Conservation (phyloP, 2,113 vertebrate species). For the Emydocephalus ijimae region DNA sequence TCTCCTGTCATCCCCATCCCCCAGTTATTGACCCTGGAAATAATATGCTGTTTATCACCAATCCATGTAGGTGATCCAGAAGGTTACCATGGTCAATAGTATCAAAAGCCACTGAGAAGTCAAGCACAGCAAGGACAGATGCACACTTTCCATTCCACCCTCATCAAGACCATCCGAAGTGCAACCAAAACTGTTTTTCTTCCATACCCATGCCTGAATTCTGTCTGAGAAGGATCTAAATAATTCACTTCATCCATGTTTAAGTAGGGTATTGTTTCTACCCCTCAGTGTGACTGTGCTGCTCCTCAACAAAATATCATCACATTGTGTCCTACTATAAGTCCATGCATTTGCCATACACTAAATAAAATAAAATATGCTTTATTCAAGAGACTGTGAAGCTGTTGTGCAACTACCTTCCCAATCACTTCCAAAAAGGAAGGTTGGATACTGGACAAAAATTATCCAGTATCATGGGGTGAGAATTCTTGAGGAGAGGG, state of each 20-base stretch:
- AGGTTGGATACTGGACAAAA: background rate
- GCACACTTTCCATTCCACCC: background rate
- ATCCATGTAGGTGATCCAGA: background rate
- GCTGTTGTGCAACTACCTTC: background rate
- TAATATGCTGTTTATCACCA: background rate
- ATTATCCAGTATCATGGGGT: background rate
- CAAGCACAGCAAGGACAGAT: background rate
- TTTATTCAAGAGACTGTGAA: background rate
- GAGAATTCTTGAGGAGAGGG: background rate
- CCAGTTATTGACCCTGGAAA: background rate
- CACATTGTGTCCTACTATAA: too few relatives aligned
- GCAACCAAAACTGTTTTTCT: background rate
- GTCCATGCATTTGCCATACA: too few relatives aligned
- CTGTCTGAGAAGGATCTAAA: background rate
- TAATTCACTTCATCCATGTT: background rate
- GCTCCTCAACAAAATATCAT: too few relatives aligned
- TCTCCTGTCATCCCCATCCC: background rate
- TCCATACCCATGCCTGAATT: background rate
- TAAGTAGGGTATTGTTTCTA: too few relatives aligned
- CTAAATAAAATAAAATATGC: too few relatives aligned
- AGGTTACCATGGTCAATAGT: background rate
- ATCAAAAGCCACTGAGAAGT: background rate
- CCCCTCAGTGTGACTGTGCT: too few relatives aligned
- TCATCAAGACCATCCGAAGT: background rate
- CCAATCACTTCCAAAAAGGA: background rate